These are phyloP conservation scores for Entomyzon cyanotis DNA, from an alignment of 2,113 vertebrate species.

Conservation along the genomic window DNA sequence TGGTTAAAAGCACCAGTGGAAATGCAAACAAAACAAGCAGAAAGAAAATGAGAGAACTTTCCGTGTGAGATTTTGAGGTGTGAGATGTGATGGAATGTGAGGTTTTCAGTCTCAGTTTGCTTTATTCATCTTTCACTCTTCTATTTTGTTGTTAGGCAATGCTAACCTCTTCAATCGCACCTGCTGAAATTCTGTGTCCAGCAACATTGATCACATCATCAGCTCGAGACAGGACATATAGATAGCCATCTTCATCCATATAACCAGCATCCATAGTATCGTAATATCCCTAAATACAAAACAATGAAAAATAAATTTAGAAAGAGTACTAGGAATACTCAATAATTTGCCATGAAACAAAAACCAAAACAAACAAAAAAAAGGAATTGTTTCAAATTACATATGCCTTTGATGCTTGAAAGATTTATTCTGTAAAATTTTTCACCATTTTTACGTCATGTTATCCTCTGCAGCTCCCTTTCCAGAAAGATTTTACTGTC, in stretches of 20 bases:
- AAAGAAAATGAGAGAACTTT: background rate
- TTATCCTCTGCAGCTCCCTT: background rate
- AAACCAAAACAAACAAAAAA: background rate
- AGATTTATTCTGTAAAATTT: background rate
- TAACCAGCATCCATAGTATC: conserved; percentile 98
- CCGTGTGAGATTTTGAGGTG: background rate
- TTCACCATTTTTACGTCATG: background rate
- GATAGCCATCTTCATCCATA: conserved; percentile 88
- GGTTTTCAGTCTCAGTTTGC: background rate
- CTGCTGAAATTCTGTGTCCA: conserved; percentile 92
- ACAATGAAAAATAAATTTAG: background rate
- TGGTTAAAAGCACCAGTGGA: background rate
- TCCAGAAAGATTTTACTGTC: background rate
- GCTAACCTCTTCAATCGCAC: conserved; percentile 93
- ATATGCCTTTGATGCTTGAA: background rate
- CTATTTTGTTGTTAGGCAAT: background rate
- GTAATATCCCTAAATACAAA: conserved; percentile 85
- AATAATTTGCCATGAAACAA: background rate
- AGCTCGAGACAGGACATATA: conserved; percentile 93
- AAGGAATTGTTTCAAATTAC: background rate
- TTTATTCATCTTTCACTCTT: background rate
- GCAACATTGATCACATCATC: conserved; percentile 98
- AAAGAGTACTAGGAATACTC: background rate
- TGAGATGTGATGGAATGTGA: background rate
- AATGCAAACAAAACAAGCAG: background rate